Base-by-base conservation (phyloP, 2,113 vertebrate genomes). In the Choloepus hoffmanni region DNA sequence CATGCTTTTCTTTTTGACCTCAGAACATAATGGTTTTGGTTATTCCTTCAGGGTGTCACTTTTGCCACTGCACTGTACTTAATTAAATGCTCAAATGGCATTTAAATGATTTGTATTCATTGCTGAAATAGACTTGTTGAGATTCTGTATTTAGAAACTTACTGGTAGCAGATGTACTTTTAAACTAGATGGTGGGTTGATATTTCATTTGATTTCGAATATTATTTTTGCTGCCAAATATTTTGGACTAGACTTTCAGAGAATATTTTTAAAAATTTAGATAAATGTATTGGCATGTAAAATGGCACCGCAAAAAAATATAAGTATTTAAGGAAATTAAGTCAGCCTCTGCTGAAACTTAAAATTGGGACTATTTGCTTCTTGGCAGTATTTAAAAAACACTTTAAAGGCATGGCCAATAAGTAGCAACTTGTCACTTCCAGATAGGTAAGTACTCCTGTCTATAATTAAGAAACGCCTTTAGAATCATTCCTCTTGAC, bases 1-100 rank as follows among this genome's bases (percentile, higher is more conserved):
- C 91, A 92, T 88, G 91, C 70, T 97, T 97, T 98, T 93, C 85
- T 23, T 92, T 87, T 83, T 98, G 78, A 97, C 92, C 76, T 97
- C 74, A 92, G 89, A 98, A 97, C 77, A 92, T 97, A 97, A 97
- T 98, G 97, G 94, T 73, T 96, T 97, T 97, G 94, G 89, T 94
- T 97, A 91, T 96, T 96, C 82, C 97, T 97, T 96, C 74, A 95
- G 94, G 91, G 58, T 96, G 90, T 87, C 74, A 73, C 76, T 86
- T 98, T 98, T 98, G 95, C 95, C 77, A 93, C 67, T 96, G 76
- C 94, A 77, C 72, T 95, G 82, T 72, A 94, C 45, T 98, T 98
- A 97, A 98, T 94, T 97, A 97, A 97, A 97, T 92, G 62, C 76
- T 93, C 90, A 98, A 97, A 91, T 95, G 96, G 92, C 94, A 97